Evolutionary conservation across 1,140 invertebrate genomes (phyloP).

Genomic region (Drosophila mojavensis): DNA sequence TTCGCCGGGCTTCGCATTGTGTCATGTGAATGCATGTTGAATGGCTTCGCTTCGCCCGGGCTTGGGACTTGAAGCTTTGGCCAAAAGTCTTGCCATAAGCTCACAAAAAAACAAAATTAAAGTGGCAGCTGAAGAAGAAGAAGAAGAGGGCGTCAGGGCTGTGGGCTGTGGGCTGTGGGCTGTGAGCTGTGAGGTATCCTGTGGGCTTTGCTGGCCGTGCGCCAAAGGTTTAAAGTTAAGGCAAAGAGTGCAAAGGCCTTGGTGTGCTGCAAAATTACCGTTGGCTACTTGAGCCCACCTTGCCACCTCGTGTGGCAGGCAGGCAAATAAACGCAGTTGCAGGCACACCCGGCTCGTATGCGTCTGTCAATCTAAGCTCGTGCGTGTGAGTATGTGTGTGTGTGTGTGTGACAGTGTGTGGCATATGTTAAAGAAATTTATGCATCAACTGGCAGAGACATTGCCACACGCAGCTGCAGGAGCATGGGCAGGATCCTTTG

Average conservation of each 20-base stretch:
- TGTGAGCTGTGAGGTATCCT: neutral
- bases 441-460: conserved; percentile 69
- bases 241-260: conserved; percentile 45
- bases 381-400: conserved; percentile 19
- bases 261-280: conserved; percentile 38
- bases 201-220: conserved; percentile 17
- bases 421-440: conserved; percentile 64
- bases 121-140: neutral
- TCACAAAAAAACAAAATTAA: neutral
- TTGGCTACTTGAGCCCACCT: conserved; percentile 50
- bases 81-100: conserved; percentile 30
- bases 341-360: conserved; percentile 26
- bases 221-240: conserved; percentile 39
- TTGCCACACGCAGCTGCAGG: conserved; percentile 21
- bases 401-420: conserved; percentile 13
- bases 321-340: conserved; percentile 35
- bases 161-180: neutral
- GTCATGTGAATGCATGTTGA: conserved; percentile 13
- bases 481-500: conserved; percentile 26
- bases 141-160: neutral
- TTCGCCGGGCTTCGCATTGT: conserved; percentile 24
- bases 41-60: conserved; percentile 27
- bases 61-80: conserved; percentile 11
- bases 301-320: conserved; percentile 19
- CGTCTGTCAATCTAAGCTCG: conserved; percentile 40